Evolutionary conservation across 2,888 invertebrate genomes (phyloP).

Genomic region (Phengaris arion): DNA sequence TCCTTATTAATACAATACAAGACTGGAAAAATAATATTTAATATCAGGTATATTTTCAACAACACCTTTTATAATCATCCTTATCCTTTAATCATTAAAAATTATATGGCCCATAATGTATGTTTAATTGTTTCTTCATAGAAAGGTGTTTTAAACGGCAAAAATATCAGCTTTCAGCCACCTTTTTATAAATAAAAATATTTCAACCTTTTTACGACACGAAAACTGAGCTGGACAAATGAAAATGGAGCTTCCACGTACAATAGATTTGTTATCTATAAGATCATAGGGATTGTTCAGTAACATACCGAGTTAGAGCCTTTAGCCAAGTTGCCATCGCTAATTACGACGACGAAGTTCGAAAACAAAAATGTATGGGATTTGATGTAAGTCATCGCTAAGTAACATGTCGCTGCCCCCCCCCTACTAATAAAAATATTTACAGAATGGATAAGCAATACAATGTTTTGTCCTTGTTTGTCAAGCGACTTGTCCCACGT

Average conservation of each 20-base stretch:
- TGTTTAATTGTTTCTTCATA: neutral
- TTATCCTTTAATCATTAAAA: neutral
- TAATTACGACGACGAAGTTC: too few species aligned
- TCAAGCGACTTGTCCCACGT: too few species aligned
- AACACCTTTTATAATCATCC: neutral
- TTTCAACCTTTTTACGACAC: slow-evolving; percentile 1
- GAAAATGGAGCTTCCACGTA: slow-evolving; percentile 12
- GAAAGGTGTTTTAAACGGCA: neutral
- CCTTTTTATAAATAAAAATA: slow-evolving; percentile 6
- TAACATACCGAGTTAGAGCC: neutral
- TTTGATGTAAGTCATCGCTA: too few species aligned
- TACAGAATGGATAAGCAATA: too few species aligned
- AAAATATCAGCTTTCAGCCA: slow-evolving; percentile 14
- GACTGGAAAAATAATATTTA: too few species aligned
- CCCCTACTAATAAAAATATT: too few species aligned
- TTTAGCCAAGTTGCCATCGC: neutral
- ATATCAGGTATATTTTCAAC: neutral
- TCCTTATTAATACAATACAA: too few species aligned
- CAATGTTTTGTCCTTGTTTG: too few species aligned
- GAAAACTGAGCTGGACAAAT: slow-evolving; percentile 1
- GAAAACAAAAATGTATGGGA: too few species aligned
- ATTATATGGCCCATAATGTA: neutral
- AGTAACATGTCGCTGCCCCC: too few species aligned
- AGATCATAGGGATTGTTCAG: slow-evolving; percentile 3
- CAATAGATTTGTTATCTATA: slow-evolving; percentile 2